Conservation (phyloP, 2,797 vertebrate species). For the Synaphobranchus kaupii region DNA sequence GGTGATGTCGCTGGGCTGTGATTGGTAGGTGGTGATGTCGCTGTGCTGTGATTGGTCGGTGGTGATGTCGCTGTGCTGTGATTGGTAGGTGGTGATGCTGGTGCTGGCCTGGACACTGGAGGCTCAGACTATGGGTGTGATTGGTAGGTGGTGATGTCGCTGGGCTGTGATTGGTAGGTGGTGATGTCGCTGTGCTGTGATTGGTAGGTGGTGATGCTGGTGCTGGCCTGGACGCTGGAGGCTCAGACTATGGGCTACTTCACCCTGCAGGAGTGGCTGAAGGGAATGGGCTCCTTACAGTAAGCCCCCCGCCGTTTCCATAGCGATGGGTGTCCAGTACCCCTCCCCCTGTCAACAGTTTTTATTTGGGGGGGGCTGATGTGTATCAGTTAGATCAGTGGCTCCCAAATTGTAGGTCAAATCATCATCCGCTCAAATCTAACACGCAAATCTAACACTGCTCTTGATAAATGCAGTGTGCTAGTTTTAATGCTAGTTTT, state of each 20-base stretch:
- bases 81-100: neutral
- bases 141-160: neutral
- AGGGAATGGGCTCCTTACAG: slow-evolving; percentile 98
- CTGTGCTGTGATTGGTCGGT: neutral
- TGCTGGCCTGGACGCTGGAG: slow-evolving; percentile 97
- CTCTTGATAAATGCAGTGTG: too few relatives aligned
- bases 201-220: slow-evolving; percentile 95
- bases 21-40: neutral
- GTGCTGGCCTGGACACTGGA: slow-evolving; percentile 82
- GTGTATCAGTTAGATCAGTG: too few relatives aligned
- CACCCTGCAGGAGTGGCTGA: slow-evolving; percentile 97
- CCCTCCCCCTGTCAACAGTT: too few relatives aligned
- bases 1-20: neutral
- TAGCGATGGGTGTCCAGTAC: neutral
- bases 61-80: neutral
- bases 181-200: slow-evolving; percentile 32
- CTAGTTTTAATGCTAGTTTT: too few relatives aligned
- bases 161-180: neutral
- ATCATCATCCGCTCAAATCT: too few relatives aligned
- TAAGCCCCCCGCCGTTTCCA: slow-evolving; percentile 67
- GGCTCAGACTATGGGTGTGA: slow-evolving; percentile 83
- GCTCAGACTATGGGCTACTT: slow-evolving; percentile 99
- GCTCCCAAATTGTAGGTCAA: too few relatives aligned
- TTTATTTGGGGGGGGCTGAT: too few relatives aligned
- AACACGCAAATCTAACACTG: too few relatives aligned